Percentiles rank a stretch among this genome's conserved stretches.
Evolutionary conservation across 64 coral and sea anemone species (phyloP).

Genomic region (Pachyseris speciosa): DNA sequence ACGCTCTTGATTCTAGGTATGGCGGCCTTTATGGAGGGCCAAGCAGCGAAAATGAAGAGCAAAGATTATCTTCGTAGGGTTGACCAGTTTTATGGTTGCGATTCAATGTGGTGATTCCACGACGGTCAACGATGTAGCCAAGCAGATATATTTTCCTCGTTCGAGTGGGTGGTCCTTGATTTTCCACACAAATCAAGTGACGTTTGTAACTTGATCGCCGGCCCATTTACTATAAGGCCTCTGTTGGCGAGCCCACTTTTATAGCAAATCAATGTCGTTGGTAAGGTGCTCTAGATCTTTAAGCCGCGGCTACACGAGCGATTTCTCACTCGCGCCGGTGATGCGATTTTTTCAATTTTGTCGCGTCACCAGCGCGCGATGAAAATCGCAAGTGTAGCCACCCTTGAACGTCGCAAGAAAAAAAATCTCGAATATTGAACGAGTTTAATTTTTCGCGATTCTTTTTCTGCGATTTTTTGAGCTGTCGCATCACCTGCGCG

Average conservation of each 20-base stretch:
- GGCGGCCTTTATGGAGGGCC: neutral
- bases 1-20: neutral
- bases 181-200: neutral
- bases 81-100: neutral
- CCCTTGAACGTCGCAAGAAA: too few species aligned
- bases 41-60: slow-evolving; percentile 16
- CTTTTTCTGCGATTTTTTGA: too few species aligned
- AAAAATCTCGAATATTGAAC: too few species aligned
- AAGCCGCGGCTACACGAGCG: too few species aligned
- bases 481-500: too few species aligned
- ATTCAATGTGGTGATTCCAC: neutral
- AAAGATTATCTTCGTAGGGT: neutral
- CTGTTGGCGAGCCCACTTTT: neutral
- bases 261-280: neutral
- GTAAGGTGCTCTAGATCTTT: neutral
- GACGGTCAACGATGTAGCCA: neutral
- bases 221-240: slow-evolving; percentile 15
- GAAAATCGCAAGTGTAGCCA: too few species aligned
- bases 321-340: too few species aligned
- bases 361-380: too few species aligned
- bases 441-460: too few species aligned
- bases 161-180: neutral
- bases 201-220: neutral
- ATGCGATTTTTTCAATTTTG: too few species aligned
- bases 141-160: neutral